A percentile compares a stretch with the other conserved stretches of the same genome.
phyloP scores from a whole-genome alignment of 2,888 invertebrate genomes.

The Pecten maximus region DNA sequence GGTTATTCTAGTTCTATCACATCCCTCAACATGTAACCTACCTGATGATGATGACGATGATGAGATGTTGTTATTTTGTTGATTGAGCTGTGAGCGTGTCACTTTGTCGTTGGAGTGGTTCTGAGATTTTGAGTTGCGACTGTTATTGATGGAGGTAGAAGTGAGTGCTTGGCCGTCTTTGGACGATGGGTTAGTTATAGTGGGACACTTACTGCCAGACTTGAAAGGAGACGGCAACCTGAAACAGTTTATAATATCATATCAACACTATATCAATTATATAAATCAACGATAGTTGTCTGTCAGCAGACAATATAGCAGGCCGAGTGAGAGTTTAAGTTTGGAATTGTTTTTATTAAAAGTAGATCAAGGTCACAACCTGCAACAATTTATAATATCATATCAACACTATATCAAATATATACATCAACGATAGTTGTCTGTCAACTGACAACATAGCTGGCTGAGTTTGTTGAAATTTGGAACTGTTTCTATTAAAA shows the following conservation, averaged over 20 bases:
- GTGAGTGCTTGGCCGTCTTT: constrained; percentile 61
- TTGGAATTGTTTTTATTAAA: too few species aligned
- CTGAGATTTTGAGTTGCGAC: constrained; percentile 58
- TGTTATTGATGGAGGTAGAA: constrained; percentile 65
- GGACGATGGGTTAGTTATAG: constrained; percentile 70
- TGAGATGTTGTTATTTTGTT: constrained; percentile 66
- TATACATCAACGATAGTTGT: too few species aligned
- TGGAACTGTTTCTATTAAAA: too few species aligned
- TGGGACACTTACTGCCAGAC: constrained; percentile 69
- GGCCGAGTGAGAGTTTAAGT: too few species aligned
- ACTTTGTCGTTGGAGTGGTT: constrained; percentile 50
- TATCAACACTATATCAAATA: background rate
- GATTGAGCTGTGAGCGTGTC: constrained; percentile 68
- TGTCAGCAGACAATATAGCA: too few species aligned
- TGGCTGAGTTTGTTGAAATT: too few species aligned
- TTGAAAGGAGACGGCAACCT: constrained; percentile 77
- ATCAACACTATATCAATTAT: background rate
- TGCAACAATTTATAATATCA: constrained; percentile 56
- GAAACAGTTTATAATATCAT: constrained; percentile 50
- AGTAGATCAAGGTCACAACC: too few species aligned
- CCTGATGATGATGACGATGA: constrained; percentile 55
- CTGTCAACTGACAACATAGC: too few species aligned
- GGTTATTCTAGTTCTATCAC: too few species aligned
- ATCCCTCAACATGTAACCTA: constrained; percentile 45
- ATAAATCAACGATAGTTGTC: too few species aligned